A percentile compares a stretch with the other conserved stretches of the same genome.
These are phyloP conservation scores for Hypomecis atomaria DNA, from an alignment of 2,888 invertebrate species.

Conservation along the genomic window DNA sequence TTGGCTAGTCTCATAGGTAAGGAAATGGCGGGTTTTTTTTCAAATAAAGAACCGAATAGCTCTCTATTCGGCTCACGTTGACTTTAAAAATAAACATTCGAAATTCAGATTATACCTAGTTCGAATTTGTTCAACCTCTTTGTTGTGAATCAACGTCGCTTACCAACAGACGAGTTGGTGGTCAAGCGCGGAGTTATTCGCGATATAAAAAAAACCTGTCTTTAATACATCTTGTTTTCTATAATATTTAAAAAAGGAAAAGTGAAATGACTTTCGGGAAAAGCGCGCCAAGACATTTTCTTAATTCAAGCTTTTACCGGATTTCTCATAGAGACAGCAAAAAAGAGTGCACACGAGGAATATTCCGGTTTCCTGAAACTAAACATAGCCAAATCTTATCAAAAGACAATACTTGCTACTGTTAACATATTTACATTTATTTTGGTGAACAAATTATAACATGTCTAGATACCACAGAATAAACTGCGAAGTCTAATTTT, in stretches of 20 bases:
- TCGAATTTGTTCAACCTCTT: no score
- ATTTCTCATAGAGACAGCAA: background rate
- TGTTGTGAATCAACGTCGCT: no score
- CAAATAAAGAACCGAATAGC: background rate
- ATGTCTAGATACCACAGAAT: background rate
- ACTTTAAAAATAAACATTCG: background rate
- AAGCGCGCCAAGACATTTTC: no score
- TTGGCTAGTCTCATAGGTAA: conserved; percentile 60
- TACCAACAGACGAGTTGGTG: no score
- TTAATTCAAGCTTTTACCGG: background rate
- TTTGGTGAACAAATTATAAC: conserved; percentile 2
- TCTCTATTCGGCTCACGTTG: no score
- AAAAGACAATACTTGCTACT: conserved; percentile 20
- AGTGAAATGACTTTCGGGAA: no score
- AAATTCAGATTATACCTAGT: background rate
- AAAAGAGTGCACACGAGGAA: conserved; percentile 5
- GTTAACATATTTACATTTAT: conserved; percentile 12
- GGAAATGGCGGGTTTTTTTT: conserved; percentile 15
- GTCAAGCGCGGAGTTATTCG: no score
- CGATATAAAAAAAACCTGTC: no score
- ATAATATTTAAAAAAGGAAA: no score
- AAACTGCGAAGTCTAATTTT: background rate
- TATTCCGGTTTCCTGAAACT: conserved; percentile 23
- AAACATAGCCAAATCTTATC: conserved; percentile 31
- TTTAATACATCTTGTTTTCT: no score